Evolutionary conservation across 2,113 vertebrate species (phyloP), one percentile per base, ranked within the genome.

Genomic region (Cacatua alba): DNA sequence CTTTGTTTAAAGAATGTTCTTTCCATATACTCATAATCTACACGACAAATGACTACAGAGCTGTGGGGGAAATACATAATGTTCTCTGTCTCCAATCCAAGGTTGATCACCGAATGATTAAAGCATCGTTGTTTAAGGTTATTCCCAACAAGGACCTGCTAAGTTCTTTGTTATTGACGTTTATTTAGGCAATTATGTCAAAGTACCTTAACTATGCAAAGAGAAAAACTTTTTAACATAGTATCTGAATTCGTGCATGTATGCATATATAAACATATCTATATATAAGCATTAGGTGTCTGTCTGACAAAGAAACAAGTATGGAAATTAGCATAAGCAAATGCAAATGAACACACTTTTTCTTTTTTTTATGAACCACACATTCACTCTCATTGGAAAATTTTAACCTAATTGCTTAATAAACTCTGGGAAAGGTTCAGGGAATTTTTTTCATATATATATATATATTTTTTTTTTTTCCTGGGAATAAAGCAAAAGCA

Each of bases 1-100:
- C 60, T 92, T 88, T 93, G n/a, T 86, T 72, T 92, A 75, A 94
- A 86, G 53, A 83, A 90, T 68, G 68, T 64, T 69, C 74, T 90
- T 92, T 85, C 78, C 44, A 25, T 78, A 62, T 6, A 85, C 31
- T 89, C 55, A 65, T 77, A 87, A 82, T 19, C 59, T 37, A 35
- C 48, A 88, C 0, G 2, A 89, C 53, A 91, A 91, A 94, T 84
- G 19, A 83, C 49, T 88, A 44, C 60, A 37, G 44, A 59, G 49
- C 75, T 78, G 43, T 70, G 74, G 69, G 57, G 62, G 55, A 91
- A 93, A 88, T 75, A 24, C 41, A 62, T 76, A 92, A 84, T 57
- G 51, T 31, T 62, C 57, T 67, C 78, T 53, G 41, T 75, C 75
- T 87, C 52, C 3, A 0, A 10, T 51, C 3, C 37, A 92, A 87